Evolutionary conservation across 2,113 vertebrate genomes (phyloP), one percentile per base, ranked within the genome.

Genomic region (Chaetorhynchus papuensis): DNA sequence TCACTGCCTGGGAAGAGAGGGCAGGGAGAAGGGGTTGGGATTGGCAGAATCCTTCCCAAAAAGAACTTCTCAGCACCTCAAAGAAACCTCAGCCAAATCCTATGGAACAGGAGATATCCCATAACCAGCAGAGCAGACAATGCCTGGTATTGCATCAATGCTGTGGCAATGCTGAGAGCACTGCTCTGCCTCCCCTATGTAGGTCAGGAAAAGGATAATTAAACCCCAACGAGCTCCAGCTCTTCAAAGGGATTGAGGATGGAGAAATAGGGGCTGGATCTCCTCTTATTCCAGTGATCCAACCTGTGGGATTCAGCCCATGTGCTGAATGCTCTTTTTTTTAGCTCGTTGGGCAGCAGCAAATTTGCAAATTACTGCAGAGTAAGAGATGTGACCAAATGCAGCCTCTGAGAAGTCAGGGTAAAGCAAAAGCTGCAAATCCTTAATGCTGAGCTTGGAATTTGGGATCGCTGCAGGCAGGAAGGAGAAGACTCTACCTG

Each of bases 1-100:
- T 99, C 53, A 99, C 99, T 42, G 99, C 99, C 99, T 99, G 93
- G 61, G 41, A 90, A 78, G 81, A 83, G n/a, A 93, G 37, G 61
- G n/a, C 6, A 47, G 37, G 28, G 11, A 83, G 1, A 54, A 54
- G 21, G 56, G 1, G 0, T 26, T 87, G 56, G 75, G 7, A 37
- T 23, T 15, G 42, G 50, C 41, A 83, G 7, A 30, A 2, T 0
- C 1, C 12, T 5, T 52, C 52, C 75, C 21, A 33, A 37, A 64
- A 84, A 8, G 15, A n/a, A n/a, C 19, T 50, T 7, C 57, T 12
- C 41, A 68, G 49, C 41, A 56, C 41, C n/a, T 12, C 30, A n/a
- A 61, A 60, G 27, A 47, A 74, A 53, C 4, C 39, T 76, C 65
- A 30, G 47, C 0, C 9, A 54, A 33, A 71, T 41, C 52, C 37